Base-by-base conservation (phyloP, 2,113 vertebrate species). In the Poecilia latipinna region DNA sequence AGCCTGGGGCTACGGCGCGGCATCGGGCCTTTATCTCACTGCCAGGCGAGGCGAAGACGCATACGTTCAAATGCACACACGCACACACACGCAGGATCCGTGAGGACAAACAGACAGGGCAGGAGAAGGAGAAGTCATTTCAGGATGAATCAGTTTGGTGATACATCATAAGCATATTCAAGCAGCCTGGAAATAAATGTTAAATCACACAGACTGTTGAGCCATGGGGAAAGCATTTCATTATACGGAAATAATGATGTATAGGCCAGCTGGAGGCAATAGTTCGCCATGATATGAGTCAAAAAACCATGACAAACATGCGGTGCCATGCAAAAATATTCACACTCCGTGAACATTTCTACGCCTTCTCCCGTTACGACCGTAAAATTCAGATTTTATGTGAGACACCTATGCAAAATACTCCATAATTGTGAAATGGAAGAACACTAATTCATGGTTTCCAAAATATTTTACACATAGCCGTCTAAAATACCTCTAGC, bases 1-100 rank as follows among this genome's bases (percentile, higher is more conserved):
- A 87, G 93, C 89, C 89, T 68, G 87, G 82, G 92, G 90, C 91
- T 87, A 76, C 79, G 72, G 91, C 86, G 91, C 84, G 44, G 78
- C 83, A 91, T 86, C 72, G 82, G 86, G 83, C 88, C 91, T 80
- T 94, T 90, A 93, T 88, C 86, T 84, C 93, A 92, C 93, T 94
- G 88, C 82, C 85, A 51, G 44, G 60, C 8, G 28, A 78, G 63
- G 32, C 61, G 44, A 60, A 81, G 37, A 77, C 65, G 57, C 42
- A 75, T 60, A 68, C 69, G 67, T 35, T 78, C 57, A 29, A 22
- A 71, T 26, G 57, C 65, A 77, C 79, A 77, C 68, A 77, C 72
- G 76, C 74, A 79, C 57, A 73, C 65, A 76, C 67, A 77, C 78
- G 73, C 70, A 75, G 35, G 73, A 76, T 77, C 79, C 78, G 68